Evolutionary conservation across 1,140 invertebrate species (phyloP).

Genomic region (Lepidurus couesii): DNA sequence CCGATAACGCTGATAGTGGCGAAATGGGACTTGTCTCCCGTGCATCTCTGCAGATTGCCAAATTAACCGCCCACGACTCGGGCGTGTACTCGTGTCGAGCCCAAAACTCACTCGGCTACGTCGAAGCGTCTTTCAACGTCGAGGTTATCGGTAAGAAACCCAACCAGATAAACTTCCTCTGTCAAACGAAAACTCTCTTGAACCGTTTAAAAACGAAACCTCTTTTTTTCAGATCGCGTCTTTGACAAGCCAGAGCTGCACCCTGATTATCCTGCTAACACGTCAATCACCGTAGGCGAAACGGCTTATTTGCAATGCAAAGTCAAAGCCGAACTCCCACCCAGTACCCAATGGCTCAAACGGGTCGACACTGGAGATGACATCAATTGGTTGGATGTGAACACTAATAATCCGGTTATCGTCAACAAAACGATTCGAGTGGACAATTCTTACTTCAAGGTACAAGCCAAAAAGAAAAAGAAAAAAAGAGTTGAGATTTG

Average conservation of each 20-base stretch:
- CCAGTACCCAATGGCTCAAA: not conserved
- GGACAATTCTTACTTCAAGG: not conserved
- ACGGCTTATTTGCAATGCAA: slow-evolving; percentile 9
- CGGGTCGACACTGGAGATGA: not conserved
- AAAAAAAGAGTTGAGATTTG: not conserved
- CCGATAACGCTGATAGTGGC: not conserved
- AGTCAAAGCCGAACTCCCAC: not conserved
- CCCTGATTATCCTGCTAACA: not conserved
- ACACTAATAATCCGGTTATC: not conserved
- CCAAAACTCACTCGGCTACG: not conserved
- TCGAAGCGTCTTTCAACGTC: not conserved
- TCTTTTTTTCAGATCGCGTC: not conserved
- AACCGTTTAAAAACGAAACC: not conserved
- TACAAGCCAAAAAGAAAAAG: not conserved
- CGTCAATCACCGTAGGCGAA: not conserved
- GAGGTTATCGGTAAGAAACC: slow-evolving; percentile 16
- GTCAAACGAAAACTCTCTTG: not conserved
- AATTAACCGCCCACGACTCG: slow-evolving; percentile 14
- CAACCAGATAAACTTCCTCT: not conserved
- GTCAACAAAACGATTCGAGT: not conserved
- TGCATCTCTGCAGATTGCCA: not conserved
- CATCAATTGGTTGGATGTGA: not conserved
- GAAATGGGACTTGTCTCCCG: not conserved
- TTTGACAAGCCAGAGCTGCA: not conserved
- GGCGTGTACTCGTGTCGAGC: not conserved